Evolutionary conservation across 2,113 vertebrate genomes (phyloP), one percentile per base, ranked within the genome.

Genomic region (Xenopus laevis): DNA sequence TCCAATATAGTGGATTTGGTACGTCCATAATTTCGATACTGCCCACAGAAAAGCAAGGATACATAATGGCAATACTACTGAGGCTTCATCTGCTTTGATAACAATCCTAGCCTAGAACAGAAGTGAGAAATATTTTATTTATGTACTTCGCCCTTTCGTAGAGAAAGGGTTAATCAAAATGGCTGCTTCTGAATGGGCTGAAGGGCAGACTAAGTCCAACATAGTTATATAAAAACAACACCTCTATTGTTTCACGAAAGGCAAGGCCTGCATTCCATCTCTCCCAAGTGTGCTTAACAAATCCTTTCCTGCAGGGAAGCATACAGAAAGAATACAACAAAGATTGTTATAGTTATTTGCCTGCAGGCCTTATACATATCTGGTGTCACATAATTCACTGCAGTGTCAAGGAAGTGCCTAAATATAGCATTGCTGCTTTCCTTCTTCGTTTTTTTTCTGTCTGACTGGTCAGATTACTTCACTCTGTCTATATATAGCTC

Each of bases 351-450:
- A 10, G 21, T 60, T 27, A 23, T 27, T 60, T 60, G 20, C 58
- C 21, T 60, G 10, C 20, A 23, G 58, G 58, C 13, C 15, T 60
- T 60, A 12, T 21, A 18, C 18, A 23, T 60, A 60, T 60, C 21
- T 60, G 58, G 58, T 60, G 58, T 27, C 58, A 23, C 18, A 60
- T 60, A 60, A 60, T 60, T 60, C 58, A 60, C 18, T 60, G 18
- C 58, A 27, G 58, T 60, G 58, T 23, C 58, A 60, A 23, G 58
- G 58, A 60, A 27, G 58, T 60, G 21, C 2, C 58, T 60, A 60
- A 60, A 60, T 60, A 60, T 60, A 60, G 58, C 21, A 23, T 60
- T 21, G 18, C 21, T 60, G 18, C 17, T 55, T 55, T 55, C 18
- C 53, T 55, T 55, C 17, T n/a, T 8, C 16, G 23, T 53, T 55